phyloP scores from a whole-genome alignment of 1,140 invertebrate species.

The Drosophila ironensis region DNA sequence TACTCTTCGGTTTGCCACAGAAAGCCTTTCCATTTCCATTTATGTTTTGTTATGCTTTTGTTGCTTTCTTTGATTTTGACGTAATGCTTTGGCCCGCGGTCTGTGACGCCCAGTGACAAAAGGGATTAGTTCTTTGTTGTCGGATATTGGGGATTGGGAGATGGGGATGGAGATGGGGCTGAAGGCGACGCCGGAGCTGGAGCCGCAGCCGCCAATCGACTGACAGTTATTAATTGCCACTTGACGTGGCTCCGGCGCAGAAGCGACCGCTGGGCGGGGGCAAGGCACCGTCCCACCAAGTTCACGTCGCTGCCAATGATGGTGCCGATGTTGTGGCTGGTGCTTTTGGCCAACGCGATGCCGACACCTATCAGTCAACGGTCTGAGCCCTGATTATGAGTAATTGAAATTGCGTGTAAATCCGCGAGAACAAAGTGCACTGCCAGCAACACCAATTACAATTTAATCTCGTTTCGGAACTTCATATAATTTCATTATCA shows the following conservation, averaged over 20 bases:
- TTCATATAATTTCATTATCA: neutral
- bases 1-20: constrained; percentile 11
- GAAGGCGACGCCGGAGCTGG: constrained; percentile 26
- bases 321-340: constrained; percentile 35
- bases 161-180: constrained; percentile 4
- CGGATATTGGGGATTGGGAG: constrained; percentile 13
- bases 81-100: constrained; percentile 59
- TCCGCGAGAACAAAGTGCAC: constrained; percentile 25
- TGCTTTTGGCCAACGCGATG: constrained; percentile 32
- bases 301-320: constrained; percentile 29
- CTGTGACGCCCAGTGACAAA: constrained; percentile 64
- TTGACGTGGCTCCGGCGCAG: constrained; percentile 50
- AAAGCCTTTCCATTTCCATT: constrained; percentile 28
- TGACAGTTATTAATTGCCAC: constrained; percentile 77
- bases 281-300: neutral
- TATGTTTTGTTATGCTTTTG: constrained; percentile 36
- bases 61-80: constrained; percentile 67
- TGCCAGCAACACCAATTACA: neutral
- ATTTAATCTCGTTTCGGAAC: neutral
- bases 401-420: constrained; percentile 64
- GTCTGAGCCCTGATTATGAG: constrained; percentile 37
- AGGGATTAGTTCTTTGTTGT: constrained; percentile 73
- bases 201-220: constrained; percentile 68
- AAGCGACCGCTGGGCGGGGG: neutral
- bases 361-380: constrained; percentile 39